phyloP scores from a whole-genome alignment of 2,888 invertebrate genomes.

The Melanostoma mellinum region DNA sequence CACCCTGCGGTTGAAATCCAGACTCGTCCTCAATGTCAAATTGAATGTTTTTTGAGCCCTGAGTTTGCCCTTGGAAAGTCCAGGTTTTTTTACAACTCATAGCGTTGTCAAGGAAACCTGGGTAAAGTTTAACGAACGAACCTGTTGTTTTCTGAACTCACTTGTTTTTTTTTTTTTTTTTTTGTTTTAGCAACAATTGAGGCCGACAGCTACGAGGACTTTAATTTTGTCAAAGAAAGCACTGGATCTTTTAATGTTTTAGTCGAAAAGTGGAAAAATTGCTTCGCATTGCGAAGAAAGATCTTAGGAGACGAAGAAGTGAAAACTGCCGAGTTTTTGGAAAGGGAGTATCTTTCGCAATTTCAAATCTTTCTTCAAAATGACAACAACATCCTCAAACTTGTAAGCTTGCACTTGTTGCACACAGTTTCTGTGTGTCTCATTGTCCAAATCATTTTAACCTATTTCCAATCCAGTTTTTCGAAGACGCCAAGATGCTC shows the following conservation, averaged over 20 bases:
- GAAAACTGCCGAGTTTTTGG: neutral
- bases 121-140: too few relatives aligned
- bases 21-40: too few relatives aligned
- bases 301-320: conserved; percentile 3
- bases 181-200: neutral
- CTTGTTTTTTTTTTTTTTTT: too few relatives aligned
- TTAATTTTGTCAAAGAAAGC: neutral
- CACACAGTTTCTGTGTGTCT: neutral
- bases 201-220: neutral
- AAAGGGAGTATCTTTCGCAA: conserved; percentile 7
- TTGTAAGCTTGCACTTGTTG: conserved; percentile 25
- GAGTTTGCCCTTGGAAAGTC: too few relatives aligned
- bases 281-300: conserved; percentile 14
- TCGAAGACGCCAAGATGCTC: neutral
- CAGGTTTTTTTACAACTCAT: too few relatives aligned
- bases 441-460: neutral
- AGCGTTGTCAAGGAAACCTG: too few relatives aligned
- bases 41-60: too few relatives aligned
- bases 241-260: conserved; percentile 7
- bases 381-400: conserved; percentile 15
- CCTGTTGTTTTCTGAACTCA: too few relatives aligned
- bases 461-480: neutral
- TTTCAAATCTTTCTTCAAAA: conserved; percentile 25
- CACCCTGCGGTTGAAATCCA: too few relatives aligned
- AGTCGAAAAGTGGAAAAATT: conserved; percentile 31